A percentile compares a stretch with the other conserved stretches of the same genome.
phyloP scores from a whole-genome alignment of 2,888 invertebrate species.

The Chrysopilus asiliformis region DNA sequence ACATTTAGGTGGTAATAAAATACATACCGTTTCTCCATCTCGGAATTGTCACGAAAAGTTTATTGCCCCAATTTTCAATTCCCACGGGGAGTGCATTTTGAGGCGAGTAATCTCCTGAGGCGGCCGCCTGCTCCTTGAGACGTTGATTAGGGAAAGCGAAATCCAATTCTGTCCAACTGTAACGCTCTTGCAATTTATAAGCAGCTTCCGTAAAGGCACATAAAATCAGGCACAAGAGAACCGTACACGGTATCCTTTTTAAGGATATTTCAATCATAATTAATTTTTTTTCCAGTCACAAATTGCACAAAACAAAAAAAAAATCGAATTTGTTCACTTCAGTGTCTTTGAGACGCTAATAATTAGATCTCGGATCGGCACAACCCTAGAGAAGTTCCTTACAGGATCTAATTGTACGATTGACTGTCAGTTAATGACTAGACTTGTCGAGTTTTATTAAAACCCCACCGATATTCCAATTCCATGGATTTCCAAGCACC shows the following conservation, averaged over 20 bases:
- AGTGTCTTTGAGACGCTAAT: too few relatives aligned
- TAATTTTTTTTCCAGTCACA: background rate
- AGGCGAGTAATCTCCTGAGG: conserved; percentile 52
- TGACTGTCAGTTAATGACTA: conserved; percentile 6
- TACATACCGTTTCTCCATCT: conserved; percentile 62
- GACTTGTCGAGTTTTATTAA: conserved; percentile 11
- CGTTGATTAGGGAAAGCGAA: conserved; percentile 55
- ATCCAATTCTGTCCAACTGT: conserved; percentile 62
- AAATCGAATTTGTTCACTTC: too few relatives aligned
- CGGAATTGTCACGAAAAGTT: conserved; percentile 70
- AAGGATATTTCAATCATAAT: too few relatives aligned
- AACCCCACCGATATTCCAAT: conserved; percentile 12
- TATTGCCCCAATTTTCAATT: conserved; percentile 65
- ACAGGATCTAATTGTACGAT: conserved; percentile 4
- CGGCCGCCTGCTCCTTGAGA: conserved; percentile 48
- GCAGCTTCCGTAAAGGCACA: conserved; percentile 19
- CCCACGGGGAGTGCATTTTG: conserved; percentile 73
- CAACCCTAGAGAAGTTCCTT: background rate
- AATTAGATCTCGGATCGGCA: too few relatives aligned
- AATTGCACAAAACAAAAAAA: too few relatives aligned
- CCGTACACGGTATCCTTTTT: background rate
- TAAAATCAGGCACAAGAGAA: background rate
- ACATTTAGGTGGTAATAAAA: conserved; percentile 2
- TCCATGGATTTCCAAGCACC: too few relatives aligned
- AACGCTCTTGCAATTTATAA: conserved; percentile 52